Percentiles rank a stretch among this genome's conserved stretches.
Conservation (phyloP, 2,113 vertebrate genomes). For the Paracanthobrama guichenoti region DNA sequence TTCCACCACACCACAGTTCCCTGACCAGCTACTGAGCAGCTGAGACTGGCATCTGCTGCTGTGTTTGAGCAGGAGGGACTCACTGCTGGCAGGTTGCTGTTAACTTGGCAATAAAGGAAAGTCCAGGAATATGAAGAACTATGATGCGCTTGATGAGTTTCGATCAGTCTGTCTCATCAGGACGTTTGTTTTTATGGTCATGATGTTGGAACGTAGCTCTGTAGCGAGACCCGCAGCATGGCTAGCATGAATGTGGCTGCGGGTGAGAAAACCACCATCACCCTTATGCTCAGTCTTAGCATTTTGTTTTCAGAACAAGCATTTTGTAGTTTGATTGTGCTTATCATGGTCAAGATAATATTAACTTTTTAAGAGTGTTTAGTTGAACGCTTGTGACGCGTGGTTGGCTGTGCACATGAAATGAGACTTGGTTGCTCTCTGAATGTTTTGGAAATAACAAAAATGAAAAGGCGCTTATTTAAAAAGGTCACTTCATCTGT, state of each 20-base stretch:
- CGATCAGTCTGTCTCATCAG: slow-evolving; percentile 41
- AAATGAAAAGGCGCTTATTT: background rate
- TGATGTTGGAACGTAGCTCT: slow-evolving; percentile 6
- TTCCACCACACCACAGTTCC: slow-evolving; percentile 60
- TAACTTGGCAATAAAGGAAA: slow-evolving; percentile 52
- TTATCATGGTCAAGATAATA: background rate
- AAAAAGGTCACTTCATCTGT: background rate
- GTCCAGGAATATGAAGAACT: slow-evolving; percentile 41
- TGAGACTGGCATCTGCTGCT: slow-evolving; percentile 68
- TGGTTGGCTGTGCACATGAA: background rate
- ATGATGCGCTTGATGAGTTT: slow-evolving; percentile 42
- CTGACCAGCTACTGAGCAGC: slow-evolving; percentile 64
- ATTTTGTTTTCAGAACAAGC: background rate
- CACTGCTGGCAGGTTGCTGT: slow-evolving; percentile 37
- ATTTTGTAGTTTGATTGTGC: background rate
- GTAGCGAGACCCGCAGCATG: background rate
- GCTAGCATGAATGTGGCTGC: background rate
- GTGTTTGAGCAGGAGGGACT: slow-evolving; percentile 24
- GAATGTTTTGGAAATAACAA: background rate
- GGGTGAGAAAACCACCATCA: background rate
- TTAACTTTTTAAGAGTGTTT: background rate
- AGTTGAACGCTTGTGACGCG: no score
- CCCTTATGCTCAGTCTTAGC: background rate
- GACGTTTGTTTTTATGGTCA: slow-evolving; percentile 31
- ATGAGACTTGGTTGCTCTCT: background rate